Evolutionary conservation across 2,888 invertebrate species (phyloP).

Genomic region (Polylopha cassiicola): DNA sequence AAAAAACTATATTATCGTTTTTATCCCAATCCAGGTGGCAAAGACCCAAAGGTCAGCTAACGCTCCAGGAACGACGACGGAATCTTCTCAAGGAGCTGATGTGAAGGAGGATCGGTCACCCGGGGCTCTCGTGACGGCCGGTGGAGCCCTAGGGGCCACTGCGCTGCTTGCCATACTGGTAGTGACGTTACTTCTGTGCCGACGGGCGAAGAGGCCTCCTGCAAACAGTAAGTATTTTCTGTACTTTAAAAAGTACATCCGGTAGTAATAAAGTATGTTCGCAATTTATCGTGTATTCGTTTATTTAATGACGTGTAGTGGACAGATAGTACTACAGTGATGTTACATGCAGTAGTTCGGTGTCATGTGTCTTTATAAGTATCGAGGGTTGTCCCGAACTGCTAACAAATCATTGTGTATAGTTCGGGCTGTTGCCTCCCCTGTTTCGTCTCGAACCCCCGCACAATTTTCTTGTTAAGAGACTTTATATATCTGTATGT

Average conservation of each 20-base stretch:
- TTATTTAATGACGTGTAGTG: too few species aligned
- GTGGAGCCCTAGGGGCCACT: conserved; percentile 60
- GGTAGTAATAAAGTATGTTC: background rate
- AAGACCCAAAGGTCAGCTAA: conserved; percentile 34
- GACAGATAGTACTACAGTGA: too few species aligned
- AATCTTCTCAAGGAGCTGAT: conserved; percentile 38
- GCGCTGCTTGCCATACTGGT: conserved; percentile 51
- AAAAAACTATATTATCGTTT: too few species aligned
- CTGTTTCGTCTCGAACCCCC: too few species aligned
- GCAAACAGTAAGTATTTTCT: conserved; percentile 45
- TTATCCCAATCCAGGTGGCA: conserved; percentile 25
- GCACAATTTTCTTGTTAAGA: too few species aligned
- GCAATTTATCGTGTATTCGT: too few species aligned
- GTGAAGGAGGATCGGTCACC: conserved; percentile 37
- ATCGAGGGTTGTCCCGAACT: too few species aligned
- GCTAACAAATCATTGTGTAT: too few species aligned
- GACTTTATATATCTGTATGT: too few species aligned
- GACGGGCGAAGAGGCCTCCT: conserved; percentile 53
- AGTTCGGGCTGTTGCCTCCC: too few species aligned
- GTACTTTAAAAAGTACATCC: background rate
- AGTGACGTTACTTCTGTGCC: conserved; percentile 53
- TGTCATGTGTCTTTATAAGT: too few species aligned
- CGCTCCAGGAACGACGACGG: conserved; percentile 28
- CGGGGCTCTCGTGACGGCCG: conserved; percentile 60
- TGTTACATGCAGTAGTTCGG: too few species aligned